phyloP scores from a whole-genome alignment of 1,140 invertebrate species.

The Drosophila funebris region DNA sequence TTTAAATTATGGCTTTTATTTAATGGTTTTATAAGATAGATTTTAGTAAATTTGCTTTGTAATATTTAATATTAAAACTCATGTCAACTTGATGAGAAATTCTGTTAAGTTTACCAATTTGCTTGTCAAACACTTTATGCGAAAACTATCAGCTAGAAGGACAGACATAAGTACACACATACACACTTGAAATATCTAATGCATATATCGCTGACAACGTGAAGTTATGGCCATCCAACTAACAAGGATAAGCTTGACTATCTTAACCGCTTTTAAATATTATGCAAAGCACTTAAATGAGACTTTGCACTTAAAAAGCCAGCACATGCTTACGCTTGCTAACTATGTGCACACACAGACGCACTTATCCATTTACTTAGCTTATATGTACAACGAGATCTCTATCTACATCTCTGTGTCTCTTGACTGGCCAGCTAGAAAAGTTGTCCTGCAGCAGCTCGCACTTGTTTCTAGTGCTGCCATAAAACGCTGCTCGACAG shows the following conservation, averaged over 20 bases:
- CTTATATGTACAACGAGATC: constrained; percentile 3
- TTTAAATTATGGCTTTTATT: too few relatives aligned
- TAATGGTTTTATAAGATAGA: too few relatives aligned
- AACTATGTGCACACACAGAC: constrained; percentile 10
- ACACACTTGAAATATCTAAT: neutral
- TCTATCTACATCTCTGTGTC: neutral
- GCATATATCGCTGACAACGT: constrained; percentile 1
- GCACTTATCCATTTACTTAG: neutral
- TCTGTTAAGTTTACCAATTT: neutral
- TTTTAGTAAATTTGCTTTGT: too few relatives aligned
- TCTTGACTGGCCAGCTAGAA: constrained; percentile 13
- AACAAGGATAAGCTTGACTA: constrained; percentile 20
- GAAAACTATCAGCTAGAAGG: neutral
- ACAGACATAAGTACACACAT: too few relatives aligned
- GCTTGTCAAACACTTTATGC: neutral
- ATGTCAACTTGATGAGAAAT: neutral
- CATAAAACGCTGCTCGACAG: constrained; percentile 73
- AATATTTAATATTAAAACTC: too few relatives aligned
- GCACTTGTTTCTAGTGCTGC: constrained; percentile 49
- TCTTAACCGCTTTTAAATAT: constrained; percentile 42
- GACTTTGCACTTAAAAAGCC: constrained; percentile 25
- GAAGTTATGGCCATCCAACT: neutral
- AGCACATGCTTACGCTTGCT: constrained; percentile 7
- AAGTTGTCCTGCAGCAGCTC: constrained; percentile 3
- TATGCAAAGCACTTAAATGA: constrained; percentile 75